These are phyloP conservation scores for Fratercula arctica DNA, from an alignment of 2,797 vertebrate species.

Conservation along the genomic window DNA sequence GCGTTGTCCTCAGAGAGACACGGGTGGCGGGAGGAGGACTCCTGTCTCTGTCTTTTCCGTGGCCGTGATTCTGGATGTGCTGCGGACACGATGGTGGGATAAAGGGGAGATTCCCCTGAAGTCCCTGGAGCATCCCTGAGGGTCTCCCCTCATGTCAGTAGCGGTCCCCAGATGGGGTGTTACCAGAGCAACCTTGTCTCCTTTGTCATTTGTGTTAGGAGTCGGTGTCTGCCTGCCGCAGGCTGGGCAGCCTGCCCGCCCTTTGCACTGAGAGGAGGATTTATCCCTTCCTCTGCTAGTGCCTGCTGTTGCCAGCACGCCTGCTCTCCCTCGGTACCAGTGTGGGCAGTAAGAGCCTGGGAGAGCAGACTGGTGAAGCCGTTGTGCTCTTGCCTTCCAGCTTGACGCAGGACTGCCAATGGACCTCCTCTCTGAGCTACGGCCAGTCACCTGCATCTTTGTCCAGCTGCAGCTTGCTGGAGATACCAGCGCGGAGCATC, in stretches of 20 bases:
- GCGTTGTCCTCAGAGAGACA: neutral
- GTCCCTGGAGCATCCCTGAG: neutral
- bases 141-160: too few relatives aligned
- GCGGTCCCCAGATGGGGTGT: neutral
- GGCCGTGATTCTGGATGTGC: neutral
- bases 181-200: neutral
- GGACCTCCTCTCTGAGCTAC: conserved; percentile 72
- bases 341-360: neutral
- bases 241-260: neutral
- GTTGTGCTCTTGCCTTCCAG: conserved; percentile 1
- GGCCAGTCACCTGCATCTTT: conserved; percentile 70
- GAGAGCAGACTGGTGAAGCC: neutral
- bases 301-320: neutral
- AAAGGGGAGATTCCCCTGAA: too few relatives aligned
- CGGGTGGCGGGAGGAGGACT: neutral
- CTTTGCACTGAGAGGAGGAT: too few relatives aligned
- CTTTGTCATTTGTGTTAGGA: neutral
- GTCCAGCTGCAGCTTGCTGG: conserved; percentile 67
- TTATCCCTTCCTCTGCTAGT: neutral
- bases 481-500: neutral
- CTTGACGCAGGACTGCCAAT: conserved; percentile 65
- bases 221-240: neutral
- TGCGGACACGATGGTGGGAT: neutral
- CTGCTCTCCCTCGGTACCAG: neutral
- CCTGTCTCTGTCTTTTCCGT: neutral